Evolutionary conservation across 2,797 vertebrate species (phyloP).

Genomic region (Siniperca obscura): DNA sequence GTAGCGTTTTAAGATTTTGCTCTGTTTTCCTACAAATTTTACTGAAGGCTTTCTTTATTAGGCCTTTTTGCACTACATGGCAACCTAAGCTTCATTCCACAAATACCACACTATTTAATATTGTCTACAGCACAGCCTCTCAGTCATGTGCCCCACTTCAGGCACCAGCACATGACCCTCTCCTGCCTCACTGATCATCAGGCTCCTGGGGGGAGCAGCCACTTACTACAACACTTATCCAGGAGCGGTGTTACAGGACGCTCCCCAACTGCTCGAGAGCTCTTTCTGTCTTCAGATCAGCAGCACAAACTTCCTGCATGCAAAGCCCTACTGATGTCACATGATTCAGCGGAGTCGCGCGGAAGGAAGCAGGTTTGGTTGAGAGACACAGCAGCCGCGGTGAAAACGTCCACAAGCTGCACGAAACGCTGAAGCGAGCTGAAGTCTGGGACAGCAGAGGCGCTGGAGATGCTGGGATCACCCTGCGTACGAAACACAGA

Average conservation of each 20-base stretch:
- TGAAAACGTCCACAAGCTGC: conserved; percentile 1
- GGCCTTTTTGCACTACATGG: not conserved
- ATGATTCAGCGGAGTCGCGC: conserved; percentile 40
- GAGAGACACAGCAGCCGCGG: not conserved
- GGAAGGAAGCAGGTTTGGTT: conserved; percentile 36
- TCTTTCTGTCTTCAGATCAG: conserved; percentile 15
- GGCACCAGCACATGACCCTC: conserved; percentile 68
- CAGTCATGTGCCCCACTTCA: conserved; percentile 64
- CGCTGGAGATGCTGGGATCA: conserved; percentile 17
- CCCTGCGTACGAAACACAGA: not conserved
- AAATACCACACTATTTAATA: conserved; percentile 61
- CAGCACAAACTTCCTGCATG: conserved; percentile 39
- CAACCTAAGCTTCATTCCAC: conserved; percentile 51
- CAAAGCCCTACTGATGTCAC: conserved; percentile 52
- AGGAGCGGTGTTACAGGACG: not conserved
- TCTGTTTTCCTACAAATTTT: not conserved
- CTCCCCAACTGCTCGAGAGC: not conserved
- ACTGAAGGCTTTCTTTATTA: not conserved
- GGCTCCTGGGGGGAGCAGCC: not conserved
- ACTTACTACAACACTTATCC: not conserved
- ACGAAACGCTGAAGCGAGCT: not conserved
- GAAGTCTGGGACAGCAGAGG: not conserved
- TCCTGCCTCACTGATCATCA: conserved; percentile 19
- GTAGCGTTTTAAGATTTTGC: too few species aligned
- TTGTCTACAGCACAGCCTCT: conserved; percentile 11